Conservation (phyloP, 2,888 invertebrate genomes). For the Parasteatoda lunata region DNA sequence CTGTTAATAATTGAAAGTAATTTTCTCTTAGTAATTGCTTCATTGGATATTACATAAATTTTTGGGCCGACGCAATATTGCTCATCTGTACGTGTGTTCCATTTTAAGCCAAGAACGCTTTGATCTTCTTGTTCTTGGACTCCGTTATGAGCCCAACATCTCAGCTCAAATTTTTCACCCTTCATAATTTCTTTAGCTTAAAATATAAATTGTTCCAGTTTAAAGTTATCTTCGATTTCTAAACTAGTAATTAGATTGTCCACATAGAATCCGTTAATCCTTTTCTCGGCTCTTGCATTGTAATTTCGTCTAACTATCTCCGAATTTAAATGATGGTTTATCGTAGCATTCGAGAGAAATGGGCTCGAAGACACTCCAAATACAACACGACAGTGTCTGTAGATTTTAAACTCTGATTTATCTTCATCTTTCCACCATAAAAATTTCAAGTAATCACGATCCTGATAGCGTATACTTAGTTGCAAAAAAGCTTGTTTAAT, state of each 20-base stretch:
- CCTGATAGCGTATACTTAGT: neutral
- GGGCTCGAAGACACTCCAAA: neutral
- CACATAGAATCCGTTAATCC: too few species aligned
- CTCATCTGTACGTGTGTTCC: neutral
- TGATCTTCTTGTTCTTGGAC: too few species aligned
- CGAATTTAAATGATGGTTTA: neutral
- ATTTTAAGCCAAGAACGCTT: too few species aligned
- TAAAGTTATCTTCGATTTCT: too few species aligned
- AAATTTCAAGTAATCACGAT: neutral
- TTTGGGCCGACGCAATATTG: neutral
- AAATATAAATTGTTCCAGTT: too few species aligned
- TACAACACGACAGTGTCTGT: neutral
- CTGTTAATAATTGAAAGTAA: too few species aligned
- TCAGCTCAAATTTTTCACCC: neutral
- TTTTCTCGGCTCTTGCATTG: neutral
- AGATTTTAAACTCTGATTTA: neutral
- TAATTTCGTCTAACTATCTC: neutral
- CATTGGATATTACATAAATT: too few species aligned
- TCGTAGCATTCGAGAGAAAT: neutral
- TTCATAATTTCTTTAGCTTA: too few species aligned
- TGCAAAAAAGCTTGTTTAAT: conserved; percentile 23
- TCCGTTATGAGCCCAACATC: neutral
- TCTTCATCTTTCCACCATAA: conserved; percentile 13
- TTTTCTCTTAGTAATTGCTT: too few species aligned
- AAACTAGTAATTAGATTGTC: too few species aligned